Evolutionary conservation across 2,888 invertebrate species (phyloP), one percentile per base, ranked within the genome.

Genomic region (Serripes groenlandicus): DNA sequence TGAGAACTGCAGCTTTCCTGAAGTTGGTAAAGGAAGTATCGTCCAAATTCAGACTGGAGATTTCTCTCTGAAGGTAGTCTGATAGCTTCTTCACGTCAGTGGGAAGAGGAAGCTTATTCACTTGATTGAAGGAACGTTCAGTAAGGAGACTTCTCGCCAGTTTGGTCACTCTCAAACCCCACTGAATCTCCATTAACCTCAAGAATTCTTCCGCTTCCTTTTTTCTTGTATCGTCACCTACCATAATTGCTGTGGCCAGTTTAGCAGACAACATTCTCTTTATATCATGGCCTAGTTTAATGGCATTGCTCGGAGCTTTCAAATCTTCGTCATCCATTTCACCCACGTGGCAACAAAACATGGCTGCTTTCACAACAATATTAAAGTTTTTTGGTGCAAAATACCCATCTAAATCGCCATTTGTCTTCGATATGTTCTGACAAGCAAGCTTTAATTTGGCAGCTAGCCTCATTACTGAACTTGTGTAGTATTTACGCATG

Each of bases 401-500:
- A 60, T 76, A 70, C 23, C 23, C 68, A 23, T 18, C 37, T 66
- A 35, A n/a, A 30, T 32, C 30, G 64, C 30, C 5, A 11, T 30
- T n/a, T 42, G 66, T 72, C 58, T 62, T 69, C 3, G 68, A 62
- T 52, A 52, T n/a, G n/a, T n/a, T 76, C 30, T 69, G 30, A n/a
- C 75, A 21, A 35, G 71, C 74, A 9, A 75, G 1, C 3, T 78
- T 72, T 11, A 78, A 52, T 35, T 78, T 35, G 2, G 23, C 82
- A 26, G 68, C 62, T 0, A 82, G 62, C 35, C 82, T 26, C 75
- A 83, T 37, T 26, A 83, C 79, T 23, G 75, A 69, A 15, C 75
- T 73, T 56, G 78, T 83, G 56, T 79, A 79, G 0, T 23, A n/a
- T 21, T 75, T 78, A n/a, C 78, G 30, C 54, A 79, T 83, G 15